These are phyloP conservation scores for Eulithis testata DNA, from an alignment of 2,888 invertebrate species.

Conservation along the genomic window DNA sequence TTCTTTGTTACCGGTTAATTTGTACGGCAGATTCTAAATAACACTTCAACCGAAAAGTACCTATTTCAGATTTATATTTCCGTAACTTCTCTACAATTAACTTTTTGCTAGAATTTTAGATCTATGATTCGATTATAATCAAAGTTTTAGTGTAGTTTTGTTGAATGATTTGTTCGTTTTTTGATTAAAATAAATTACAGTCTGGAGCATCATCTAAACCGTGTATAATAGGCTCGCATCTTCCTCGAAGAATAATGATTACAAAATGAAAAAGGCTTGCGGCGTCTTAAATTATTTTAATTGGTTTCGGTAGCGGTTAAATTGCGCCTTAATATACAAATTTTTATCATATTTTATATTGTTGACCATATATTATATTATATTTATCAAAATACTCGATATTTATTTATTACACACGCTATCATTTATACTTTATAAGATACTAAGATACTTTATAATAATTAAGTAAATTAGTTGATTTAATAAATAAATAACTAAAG, in stretches of 20 bases:
- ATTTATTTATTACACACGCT: background rate
- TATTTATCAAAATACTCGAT: background rate
- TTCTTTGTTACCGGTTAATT: conserved; percentile 5
- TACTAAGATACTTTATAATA: background rate
- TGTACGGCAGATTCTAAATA: conserved; percentile 1
- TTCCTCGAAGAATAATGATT: conserved; percentile 79
- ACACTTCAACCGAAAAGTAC: conserved; percentile 8
- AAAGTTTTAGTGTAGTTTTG: conserved; percentile 40
- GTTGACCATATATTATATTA: background rate
- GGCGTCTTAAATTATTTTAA: conserved; percentile 85
- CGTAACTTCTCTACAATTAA: conserved; percentile 20
- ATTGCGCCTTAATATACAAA: conserved; percentile 59
- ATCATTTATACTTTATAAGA: background rate
- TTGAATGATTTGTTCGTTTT: conserved; percentile 37
- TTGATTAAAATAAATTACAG: conserved; percentile 73
- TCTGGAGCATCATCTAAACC: conserved; percentile 74
- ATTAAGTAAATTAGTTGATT: background rate
- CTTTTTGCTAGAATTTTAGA: conserved; percentile 29
- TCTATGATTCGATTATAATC: conserved; percentile 36
- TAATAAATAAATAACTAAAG: background rate
- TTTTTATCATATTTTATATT: conserved; percentile 15
- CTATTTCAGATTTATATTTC: conserved; percentile 16
- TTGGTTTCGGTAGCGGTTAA: conserved; percentile 83
- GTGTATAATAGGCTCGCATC: conserved; percentile 79
- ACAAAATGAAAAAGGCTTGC: conserved; percentile 80